Percentiles rank a stretch among this genome's conserved stretches.
Conservation (phyloP, 30 jellyfish, hydroid and myxozoan genomes). For the Pelagia noctiluca region DNA sequence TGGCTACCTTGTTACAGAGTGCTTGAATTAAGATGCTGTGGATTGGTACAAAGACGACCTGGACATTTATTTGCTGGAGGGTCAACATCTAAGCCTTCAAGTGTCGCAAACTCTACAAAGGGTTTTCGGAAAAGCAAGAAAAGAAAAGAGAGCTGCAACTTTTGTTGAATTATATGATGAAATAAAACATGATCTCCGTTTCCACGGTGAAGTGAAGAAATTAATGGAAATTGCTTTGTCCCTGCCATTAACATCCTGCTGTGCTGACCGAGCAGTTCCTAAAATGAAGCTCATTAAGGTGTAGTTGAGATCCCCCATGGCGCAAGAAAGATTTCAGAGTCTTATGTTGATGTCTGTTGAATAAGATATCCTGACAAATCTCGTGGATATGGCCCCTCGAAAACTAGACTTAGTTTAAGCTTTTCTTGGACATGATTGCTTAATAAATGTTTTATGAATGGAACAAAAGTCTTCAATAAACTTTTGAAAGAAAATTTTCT, state of each 20-base stretch:
- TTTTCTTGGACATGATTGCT: too few species aligned
- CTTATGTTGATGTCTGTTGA: conserved; percentile 12
- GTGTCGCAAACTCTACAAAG: background rate
- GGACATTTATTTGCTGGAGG: background rate
- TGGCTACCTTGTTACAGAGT: background rate
- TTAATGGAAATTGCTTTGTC: conserved; percentile 6
- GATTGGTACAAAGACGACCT: conserved; percentile 9
- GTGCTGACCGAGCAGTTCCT: conserved; percentile 16
- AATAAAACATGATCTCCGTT: background rate
- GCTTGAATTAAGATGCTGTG: background rate
- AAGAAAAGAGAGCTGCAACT: background rate
- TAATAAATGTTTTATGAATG: too few species aligned
- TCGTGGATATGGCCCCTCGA: too few species aligned
- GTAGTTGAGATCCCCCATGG: background rate
- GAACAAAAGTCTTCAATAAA: too few species aligned
- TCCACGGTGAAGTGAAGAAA: conserved; percentile 6
- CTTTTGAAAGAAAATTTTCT: too few species aligned
- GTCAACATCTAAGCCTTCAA: background rate
- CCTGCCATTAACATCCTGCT: conserved; percentile 3
- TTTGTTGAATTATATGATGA: background rate
- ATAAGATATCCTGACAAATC: background rate
- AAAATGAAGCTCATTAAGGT: background rate
- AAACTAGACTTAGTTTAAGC: too few species aligned
- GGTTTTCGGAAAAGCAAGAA: background rate
- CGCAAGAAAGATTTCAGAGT: background rate